A percentile compares a stretch with the other conserved stretches of the same genome.
Evolutionary conservation across 2,888 invertebrate species (phyloP).

Genomic region (Hypsopygia costalis): DNA sequence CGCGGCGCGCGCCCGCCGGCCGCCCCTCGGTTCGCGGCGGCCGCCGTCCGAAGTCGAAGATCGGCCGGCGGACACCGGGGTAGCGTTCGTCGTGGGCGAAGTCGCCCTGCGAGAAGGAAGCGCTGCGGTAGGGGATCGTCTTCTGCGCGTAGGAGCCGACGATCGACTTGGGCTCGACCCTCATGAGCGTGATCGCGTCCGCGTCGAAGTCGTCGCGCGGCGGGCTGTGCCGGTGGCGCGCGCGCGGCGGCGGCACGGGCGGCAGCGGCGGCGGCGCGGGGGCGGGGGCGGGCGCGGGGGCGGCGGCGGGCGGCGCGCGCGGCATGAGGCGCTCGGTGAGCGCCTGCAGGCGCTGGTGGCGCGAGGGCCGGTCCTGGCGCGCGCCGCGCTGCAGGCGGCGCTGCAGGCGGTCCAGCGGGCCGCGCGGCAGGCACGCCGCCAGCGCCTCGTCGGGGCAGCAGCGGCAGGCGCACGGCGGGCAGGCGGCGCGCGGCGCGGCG

Average conservation of each 20-base stretch:
- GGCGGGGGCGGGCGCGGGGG: slow-evolving; percentile 29
- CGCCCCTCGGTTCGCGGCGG: slow-evolving; percentile 38
- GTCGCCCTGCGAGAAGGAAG: slow-evolving; percentile 93
- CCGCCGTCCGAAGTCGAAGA: slow-evolving; percentile 66
- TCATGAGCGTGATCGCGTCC: slow-evolving; percentile 72
- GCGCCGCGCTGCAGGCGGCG: slow-evolving; percentile 85
- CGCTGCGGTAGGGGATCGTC: slow-evolving; percentile 88
- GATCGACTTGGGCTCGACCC: slow-evolving; percentile 81
- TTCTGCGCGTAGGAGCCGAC: slow-evolving; percentile 83
- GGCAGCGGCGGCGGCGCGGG: slow-evolving; percentile 70
- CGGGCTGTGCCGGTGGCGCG: slow-evolving; percentile 74
- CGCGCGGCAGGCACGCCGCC: slow-evolving; percentile 76
- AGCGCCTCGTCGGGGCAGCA: slow-evolving; percentile 79
- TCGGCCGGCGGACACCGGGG: slow-evolving; percentile 55
- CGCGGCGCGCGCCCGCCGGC: slow-evolving; percentile 35
- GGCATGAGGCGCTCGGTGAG: slow-evolving; percentile 89
- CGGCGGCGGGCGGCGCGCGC: slow-evolving; percentile 47
- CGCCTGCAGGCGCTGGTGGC: slow-evolving; percentile 87
- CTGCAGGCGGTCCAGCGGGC: slow-evolving; percentile 91
- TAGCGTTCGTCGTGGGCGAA: slow-evolving; percentile 82
- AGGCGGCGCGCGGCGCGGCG: slow-evolving; percentile 80
- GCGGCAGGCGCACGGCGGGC: slow-evolving; percentile 77
- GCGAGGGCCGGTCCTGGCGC: slow-evolving; percentile 73
- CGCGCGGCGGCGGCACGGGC: slow-evolving; percentile 78
- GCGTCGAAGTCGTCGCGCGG: slow-evolving; percentile 69